phyloP scores from a whole-genome alignment of 2,888 invertebrate species.

The Cosmia pyralina region DNA sequence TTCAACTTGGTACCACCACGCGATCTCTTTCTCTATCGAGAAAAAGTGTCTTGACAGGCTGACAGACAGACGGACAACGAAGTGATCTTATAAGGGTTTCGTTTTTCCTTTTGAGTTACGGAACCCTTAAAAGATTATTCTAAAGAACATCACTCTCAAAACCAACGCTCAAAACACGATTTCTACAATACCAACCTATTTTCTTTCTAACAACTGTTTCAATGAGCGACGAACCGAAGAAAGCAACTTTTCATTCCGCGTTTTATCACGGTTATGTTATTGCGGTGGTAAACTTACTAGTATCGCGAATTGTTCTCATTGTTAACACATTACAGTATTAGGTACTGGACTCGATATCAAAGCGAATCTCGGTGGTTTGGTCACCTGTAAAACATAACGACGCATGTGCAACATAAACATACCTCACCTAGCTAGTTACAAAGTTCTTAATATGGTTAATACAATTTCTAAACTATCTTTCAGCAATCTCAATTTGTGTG shows the following conservation, averaged over 20 bases:
- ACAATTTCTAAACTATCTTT: slow-evolving; percentile 12
- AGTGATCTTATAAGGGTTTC: too few species aligned
- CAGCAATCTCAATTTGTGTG: slow-evolving; percentile 38
- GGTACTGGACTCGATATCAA: slow-evolving; percentile 41
- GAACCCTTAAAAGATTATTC: background rate
- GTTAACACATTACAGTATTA: slow-evolving; percentile 36
- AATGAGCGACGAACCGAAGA: slow-evolving; percentile 14
- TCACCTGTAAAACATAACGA: slow-evolving; percentile 4
- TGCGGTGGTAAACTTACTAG: slow-evolving; percentile 14
- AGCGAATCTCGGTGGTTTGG: slow-evolving; percentile 17
- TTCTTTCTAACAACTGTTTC: slow-evolving; percentile 3
- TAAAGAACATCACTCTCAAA: background rate
- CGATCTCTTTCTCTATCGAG: too few species aligned
- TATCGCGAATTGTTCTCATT: slow-evolving; percentile 50
- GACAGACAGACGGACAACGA: too few species aligned
- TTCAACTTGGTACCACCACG: too few species aligned
- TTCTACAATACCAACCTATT: background rate
- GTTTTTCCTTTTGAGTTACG: too few species aligned
- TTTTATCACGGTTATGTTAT: slow-evolving; percentile 35
- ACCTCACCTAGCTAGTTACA: background rate
- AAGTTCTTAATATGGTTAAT: slow-evolving; percentile 42
- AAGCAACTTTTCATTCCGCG: slow-evolving; percentile 15
- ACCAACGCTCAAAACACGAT: background rate
- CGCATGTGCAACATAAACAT: background rate
- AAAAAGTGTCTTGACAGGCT: too few species aligned